Conservation (phyloP, 2,888 invertebrate species). For the Laothoe populi region DNA sequence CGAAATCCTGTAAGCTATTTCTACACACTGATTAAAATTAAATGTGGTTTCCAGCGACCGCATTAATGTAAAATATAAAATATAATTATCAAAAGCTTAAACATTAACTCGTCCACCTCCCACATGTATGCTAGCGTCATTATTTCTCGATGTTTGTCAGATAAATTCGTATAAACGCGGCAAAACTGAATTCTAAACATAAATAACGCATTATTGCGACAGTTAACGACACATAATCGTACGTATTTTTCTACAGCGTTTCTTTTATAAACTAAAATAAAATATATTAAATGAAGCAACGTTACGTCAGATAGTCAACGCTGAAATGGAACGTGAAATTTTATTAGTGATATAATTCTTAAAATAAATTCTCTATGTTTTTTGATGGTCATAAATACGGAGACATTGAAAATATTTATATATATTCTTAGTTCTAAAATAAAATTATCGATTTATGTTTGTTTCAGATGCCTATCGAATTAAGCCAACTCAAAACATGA, state of each 20-base stretch:
- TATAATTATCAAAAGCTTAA: slow-evolving; percentile 41
- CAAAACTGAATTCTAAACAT: slow-evolving; percentile 47
- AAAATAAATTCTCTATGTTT: slow-evolving; percentile 40
- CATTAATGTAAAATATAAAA: slow-evolving; percentile 27
- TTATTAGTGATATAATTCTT: slow-evolving; percentile 46
- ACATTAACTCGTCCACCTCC: slow-evolving; percentile 33
- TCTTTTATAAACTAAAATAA: slow-evolving; percentile 42
- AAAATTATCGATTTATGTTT: slow-evolving; percentile 35
- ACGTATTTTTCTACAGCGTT: slow-evolving; percentile 41
- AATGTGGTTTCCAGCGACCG: slow-evolving; percentile 24
- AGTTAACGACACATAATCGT: slow-evolving; percentile 50
- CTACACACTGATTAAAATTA: slow-evolving; percentile 18
- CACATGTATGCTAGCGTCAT: slow-evolving; percentile 41
- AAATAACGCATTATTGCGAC: slow-evolving; percentile 65
- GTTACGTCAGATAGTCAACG: slow-evolving; percentile 52
- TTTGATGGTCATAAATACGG: slow-evolving; percentile 11
- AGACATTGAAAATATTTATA: slow-evolving; percentile 8
- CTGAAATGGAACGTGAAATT: slow-evolving; percentile 42
- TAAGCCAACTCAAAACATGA: slow-evolving; percentile 58
- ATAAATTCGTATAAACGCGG: slow-evolving; percentile 46
- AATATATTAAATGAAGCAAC: slow-evolving; percentile 43
- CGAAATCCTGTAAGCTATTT: slow-evolving; percentile 1
- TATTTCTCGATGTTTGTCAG: slow-evolving; percentile 47
- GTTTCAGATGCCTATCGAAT: slow-evolving; percentile 66
- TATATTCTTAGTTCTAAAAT: slow-evolving; percentile 3